Base-by-base conservation (phyloP, 2,113 vertebrate genomes). In the Monopterus albus region DNA sequence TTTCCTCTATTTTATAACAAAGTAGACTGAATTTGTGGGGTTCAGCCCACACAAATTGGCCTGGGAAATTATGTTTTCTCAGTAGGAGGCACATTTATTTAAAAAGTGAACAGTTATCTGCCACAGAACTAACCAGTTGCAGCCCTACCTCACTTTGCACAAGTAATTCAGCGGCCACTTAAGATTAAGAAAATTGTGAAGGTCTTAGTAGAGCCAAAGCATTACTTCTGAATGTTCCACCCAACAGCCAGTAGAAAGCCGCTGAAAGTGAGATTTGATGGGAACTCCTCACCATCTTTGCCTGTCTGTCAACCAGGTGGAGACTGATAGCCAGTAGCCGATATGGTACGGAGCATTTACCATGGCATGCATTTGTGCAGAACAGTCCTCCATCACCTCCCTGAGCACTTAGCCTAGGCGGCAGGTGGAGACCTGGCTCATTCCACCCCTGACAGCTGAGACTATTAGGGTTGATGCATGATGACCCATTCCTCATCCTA, bases 381-480 rank as follows among this genome's bases (percentile, higher is more conserved):
- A 75, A 39, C 49, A 4, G 59, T 79, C 72, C 72, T 90, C 84
- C 85, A 85, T 91, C 89, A 89, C 85, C 52, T 81, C 57, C 65
- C 31, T 3, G 53, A 81, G 79, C 81, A 84, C 87, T 91, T 85
- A 85, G 78, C 78, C 81, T 0, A 18, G 59, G 62, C 38, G 18
- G 72, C 33, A 14, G 79, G 68, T 70, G 65, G 52, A 61, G 74
- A 72, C 72, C 75, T 29, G 26, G 69, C 72, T 71, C 89, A 72
- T 69, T 76, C 78, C 56, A 59, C 70, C 59, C 70, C 68, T 83
- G 79, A 91, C 66, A 78, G 51, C 79, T 56, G n/a, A 47, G 75
- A 75, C 87, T 74, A 89, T 92, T 91, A 91, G 43, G n/a, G 70
- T n/a, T 90, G 85, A 91, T 88, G 79, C 88, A 90, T 75, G 18